Evolutionary conservation across 2,888 invertebrate genomes (phyloP).

Genomic region (Caenorhabditis virilis): DNA sequence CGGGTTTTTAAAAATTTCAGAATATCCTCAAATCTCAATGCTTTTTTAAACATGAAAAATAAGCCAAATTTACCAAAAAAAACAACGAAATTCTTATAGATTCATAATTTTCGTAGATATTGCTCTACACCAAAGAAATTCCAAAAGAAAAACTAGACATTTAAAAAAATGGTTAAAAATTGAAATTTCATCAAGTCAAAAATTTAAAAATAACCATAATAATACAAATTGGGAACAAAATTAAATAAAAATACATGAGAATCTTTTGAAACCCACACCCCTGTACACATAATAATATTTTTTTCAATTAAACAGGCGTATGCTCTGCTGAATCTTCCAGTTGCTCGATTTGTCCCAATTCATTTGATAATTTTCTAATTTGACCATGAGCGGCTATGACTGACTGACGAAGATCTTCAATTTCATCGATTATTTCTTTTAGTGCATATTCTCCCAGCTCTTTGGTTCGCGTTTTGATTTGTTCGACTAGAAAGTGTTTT

Average conservation of each 20-base stretch:
- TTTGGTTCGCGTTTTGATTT: slow-evolving; percentile 31
- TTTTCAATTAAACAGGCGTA: slow-evolving; percentile 4
- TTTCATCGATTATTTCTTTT: slow-evolving; percentile 48
- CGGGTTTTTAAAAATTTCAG: no score
- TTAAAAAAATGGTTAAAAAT: no score
- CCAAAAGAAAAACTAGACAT: no score
- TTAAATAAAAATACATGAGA: no score
- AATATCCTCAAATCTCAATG: neutral
- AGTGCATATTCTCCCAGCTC: slow-evolving; percentile 43
- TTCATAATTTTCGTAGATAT: no score
- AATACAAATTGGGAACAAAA: no score
- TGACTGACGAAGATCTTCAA: slow-evolving; percentile 51
- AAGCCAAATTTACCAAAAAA: neutral
- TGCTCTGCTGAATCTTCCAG: slow-evolving; percentile 4
- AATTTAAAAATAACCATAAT: no score
- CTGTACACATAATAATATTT: no score
- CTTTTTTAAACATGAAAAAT: neutral
- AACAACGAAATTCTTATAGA: no score
- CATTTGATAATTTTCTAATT: slow-evolving; percentile 38
- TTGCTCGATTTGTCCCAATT: slow-evolving; percentile 6
- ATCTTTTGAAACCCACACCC: no score
- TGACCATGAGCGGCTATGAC: slow-evolving; percentile 45
- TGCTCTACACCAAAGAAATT: no score
- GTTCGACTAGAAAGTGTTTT: slow-evolving; percentile 38
- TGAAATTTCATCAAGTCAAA: no score